These are phyloP conservation scores for Hemicrepidius hirtus DNA, from an alignment of 2,888 invertebrate genomes.

Conservation along the genomic window DNA sequence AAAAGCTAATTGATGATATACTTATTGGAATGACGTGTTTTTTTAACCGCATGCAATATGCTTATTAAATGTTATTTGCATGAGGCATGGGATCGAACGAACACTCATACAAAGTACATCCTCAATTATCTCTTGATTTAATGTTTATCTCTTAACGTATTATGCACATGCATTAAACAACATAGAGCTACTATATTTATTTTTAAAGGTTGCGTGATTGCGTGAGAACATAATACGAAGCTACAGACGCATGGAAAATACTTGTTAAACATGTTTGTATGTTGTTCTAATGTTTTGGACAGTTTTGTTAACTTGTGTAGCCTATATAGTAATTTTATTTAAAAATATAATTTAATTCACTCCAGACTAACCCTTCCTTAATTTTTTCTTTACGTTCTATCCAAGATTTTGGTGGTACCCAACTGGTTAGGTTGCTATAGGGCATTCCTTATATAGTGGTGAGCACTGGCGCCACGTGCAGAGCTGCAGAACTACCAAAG, in stretches of 20 bases:
- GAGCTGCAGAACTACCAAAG: too few species aligned
- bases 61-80: conserved; percentile 1
- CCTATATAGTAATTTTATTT: too few species aligned
- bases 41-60: conserved; percentile 5
- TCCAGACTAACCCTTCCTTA: too few species aligned
- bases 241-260: not conserved
- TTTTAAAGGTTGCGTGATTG: conserved; percentile 18
- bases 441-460: too few species aligned
- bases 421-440: too few species aligned
- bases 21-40: not conserved
- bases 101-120: not conserved
- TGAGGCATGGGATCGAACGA: conserved; percentile 7
- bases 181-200: not conserved
- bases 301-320: too few species aligned
- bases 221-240: conserved; percentile 5
- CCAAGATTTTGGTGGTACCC: too few species aligned
- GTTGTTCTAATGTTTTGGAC: not conserved
- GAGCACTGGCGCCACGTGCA: too few species aligned
- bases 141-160: conserved; percentile 11
- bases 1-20: not conserved
- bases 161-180: conserved; percentile 15
- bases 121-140: conserved; percentile 11
- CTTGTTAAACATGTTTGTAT: not conserved
- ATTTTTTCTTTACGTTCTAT: too few species aligned
- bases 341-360: too few species aligned